Base-by-base conservation (phyloP, 2,888 invertebrate genomes). In the Dinocampus coccinellae region DNA sequence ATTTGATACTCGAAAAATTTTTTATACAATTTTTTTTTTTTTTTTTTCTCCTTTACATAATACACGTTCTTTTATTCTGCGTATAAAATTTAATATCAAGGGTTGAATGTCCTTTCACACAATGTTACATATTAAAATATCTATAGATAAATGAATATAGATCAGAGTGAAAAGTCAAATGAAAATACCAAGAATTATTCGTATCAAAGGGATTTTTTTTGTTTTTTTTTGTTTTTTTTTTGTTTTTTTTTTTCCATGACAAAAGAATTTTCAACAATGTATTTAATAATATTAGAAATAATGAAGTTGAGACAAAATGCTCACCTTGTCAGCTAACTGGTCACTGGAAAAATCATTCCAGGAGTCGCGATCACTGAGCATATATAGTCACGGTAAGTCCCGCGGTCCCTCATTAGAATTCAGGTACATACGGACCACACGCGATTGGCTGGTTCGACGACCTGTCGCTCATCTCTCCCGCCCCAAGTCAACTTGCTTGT, bases 381-480 rank as follows among this genome's bases (percentile, higher is more conserved):
- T 85, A 85, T 86, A 86, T 86, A 86, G 80, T 80, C 79, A 78
- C 79, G 24, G 26, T 39, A 65, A 29, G 57, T 39, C 65, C 62
- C 62, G 78, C 81, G 83, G 81, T 75, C 82, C 29, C 84, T 86
- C 85, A 84, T 85, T 84, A 84, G 80, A 84, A 86, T 86, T 86
- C 86, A 84, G 83, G 82, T 84, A 81, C 81, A 47, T 16, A 84
- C 81, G 79, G 80, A 81, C 78, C 76, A 75, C 76, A 76, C 79
- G 82, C 81, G 83, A 86, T 86, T 86, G 85, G 86, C 76, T 83
- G 80, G 86, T 85, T 85, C 85, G 83, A 81, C 85, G 85, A 86
- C 84, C 86, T 79, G 80, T 77, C 63, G 60, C 77, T 78, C 73
- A 79, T 79, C 81, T 79, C 81, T 76, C 76, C 68, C 72, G 65